phyloP scores from a whole-genome alignment of 2,113 vertebrate genomes.

The Notothenia coriiceps region DNA sequence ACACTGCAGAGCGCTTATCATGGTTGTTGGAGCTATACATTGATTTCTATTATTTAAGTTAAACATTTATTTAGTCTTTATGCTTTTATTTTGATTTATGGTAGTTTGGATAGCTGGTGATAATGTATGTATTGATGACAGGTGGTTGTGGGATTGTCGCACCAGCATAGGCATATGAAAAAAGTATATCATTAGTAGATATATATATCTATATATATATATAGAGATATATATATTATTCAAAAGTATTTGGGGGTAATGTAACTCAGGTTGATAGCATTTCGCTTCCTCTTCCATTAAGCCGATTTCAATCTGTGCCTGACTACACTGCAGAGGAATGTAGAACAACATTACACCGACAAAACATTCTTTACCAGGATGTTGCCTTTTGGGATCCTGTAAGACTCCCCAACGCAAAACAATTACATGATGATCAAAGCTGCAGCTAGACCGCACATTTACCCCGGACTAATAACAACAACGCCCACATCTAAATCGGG shows the following conservation, averaged over 20 bases:
- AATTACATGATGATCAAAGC: slow-evolving; percentile 30
- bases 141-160: no score
- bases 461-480: neutral
- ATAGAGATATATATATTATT: neutral
- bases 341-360: neutral
- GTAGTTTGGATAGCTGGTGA: no score
- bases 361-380: neutral
- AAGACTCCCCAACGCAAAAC: slow-evolving; percentile 1
- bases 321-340: neutral
- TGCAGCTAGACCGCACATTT: neutral
- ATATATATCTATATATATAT: neutral
- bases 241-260: neutral
- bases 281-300: neutral
- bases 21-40: no score
- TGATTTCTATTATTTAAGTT: no score
- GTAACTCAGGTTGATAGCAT: neutral
- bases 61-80: no score
- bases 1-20: neutral
- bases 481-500: slow-evolving; percentile 10
- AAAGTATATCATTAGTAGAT: neutral
- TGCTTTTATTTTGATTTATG: no score
- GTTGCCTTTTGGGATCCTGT: neutral
- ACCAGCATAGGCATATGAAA: neutral
- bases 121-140: no score
- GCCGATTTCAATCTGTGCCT: neutral